Conservation (phyloP, 2,113 vertebrate genomes). For the Kobus ellipsiprymnus region DNA sequence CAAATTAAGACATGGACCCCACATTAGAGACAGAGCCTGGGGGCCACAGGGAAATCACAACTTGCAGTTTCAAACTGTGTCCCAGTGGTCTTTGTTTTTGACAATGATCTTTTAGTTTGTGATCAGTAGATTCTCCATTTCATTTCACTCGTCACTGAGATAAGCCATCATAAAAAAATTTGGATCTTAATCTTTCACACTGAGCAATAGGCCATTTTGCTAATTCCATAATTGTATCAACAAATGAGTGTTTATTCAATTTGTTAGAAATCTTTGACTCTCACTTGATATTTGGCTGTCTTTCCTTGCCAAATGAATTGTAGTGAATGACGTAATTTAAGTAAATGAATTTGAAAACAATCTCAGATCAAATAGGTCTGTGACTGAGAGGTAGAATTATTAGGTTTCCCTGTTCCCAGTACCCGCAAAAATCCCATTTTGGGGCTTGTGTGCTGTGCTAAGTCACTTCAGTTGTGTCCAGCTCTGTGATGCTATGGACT, state of each 20-base stretch:
- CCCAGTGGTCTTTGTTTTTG: not conserved
- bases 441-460: not conserved
- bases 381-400: not conserved
- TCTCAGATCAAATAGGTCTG: not conserved
- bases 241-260: conserved; percentile 42
- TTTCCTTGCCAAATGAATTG: conserved; percentile 39
- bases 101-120: not conserved
- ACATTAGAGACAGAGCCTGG: not conserved
- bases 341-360: conserved; percentile 15
- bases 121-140: not conserved
- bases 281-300: conserved; percentile 45
- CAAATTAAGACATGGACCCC: not conserved
- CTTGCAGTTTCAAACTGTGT: not conserved
- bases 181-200: conserved; percentile 21
- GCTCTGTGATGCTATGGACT: not conserved
- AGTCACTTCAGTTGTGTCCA: not conserved
- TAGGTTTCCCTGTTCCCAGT: not conserved
- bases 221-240: conserved; percentile 39
- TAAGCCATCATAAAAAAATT: conserved; percentile 14
- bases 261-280: conserved; percentile 34
- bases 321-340: conserved; percentile 32
- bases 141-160: not conserved
- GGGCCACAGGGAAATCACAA: no score
- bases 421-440: not conserved
- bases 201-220: not conserved